These are phyloP conservation scores for Melanostigma gelatinosum DNA, from an alignment of 2,113 vertebrate species.

Conservation along the genomic window DNA sequence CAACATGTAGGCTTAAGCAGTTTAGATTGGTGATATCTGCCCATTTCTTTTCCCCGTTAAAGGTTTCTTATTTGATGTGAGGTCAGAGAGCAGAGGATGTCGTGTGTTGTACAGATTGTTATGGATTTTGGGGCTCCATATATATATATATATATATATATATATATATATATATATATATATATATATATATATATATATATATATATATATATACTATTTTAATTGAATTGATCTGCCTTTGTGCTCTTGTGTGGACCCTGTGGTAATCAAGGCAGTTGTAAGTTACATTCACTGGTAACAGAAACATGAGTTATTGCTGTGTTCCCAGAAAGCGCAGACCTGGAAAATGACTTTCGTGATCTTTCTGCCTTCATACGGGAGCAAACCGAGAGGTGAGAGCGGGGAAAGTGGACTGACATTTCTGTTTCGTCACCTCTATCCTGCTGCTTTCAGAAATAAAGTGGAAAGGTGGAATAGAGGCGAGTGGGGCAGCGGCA, in stretches of 20 bases:
- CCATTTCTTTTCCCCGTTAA: too few species aligned
- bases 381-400: not conserved
- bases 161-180: too few species aligned
- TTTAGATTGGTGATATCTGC: not conserved
- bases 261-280: conserved; percentile 17
- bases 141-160: too few species aligned
- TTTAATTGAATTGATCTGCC: not conserved
- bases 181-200: too few species aligned
- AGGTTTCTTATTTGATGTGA: too few species aligned
- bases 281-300: conserved; percentile 12
- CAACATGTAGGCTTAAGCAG: not conserved
- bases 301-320: conserved; percentile 41
- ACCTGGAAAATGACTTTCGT: conserved; percentile 49
- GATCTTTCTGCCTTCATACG: conserved; percentile 38
- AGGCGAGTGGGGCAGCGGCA: conserved; percentile 12
- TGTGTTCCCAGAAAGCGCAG: conserved; percentile 36
- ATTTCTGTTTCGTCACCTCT: conserved; percentile 25
- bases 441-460: conserved; percentile 19
- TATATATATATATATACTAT: too few species aligned
- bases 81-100: too few species aligned
- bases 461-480: not conserved
- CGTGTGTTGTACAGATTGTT: too few species aligned
- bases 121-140: too few species aligned
- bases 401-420: conserved; percentile 25
- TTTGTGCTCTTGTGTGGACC: not conserved